Base-by-base conservation (phyloP, 2,797 vertebrate species). In the Netta rufina region DNA sequence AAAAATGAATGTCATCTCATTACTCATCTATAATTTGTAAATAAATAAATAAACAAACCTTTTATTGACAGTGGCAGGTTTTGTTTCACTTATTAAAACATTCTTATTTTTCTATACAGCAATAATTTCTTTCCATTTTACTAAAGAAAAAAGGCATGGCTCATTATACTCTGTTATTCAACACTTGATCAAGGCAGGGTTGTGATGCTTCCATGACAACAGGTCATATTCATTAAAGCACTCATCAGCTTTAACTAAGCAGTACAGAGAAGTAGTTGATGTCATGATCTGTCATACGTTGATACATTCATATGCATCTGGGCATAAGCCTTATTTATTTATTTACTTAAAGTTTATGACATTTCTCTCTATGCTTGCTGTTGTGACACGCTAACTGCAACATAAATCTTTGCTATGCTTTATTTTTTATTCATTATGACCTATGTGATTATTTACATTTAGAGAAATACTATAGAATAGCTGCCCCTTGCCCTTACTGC, bases 11-110 rank as follows among this genome's bases (percentile, higher is more conserved):
- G 74, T 28, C 14, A 69, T 61, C 65, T 90, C 17, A 27, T 93
- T 95, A 77, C 21, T 87, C 38, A 94, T 89, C 86, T 94, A 74
- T 86, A 79, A 80, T 69, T 87, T 69, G 24, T 45, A 41, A 21
- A 60, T 66, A 17, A 11, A 66, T 69, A 36, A 43, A 53, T n/a
- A 70, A 87, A 78, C 39, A 61, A 64, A 84, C 16, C 25, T 54
- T 38, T 78, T 61, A 18, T 66, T 41, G 14, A 18, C 27, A 67
- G 74, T 49, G 53, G n/a, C 8, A 77, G 49, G 19, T 82, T 97
- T 88, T 69, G 75, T 84, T 87, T 96, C 30, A 93, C 12, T 81
- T 60, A 67, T 80, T 79, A 86, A 89, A 91, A 65, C 77, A 87
- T 38, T 77, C 2, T 1, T 36, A 7, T 84, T 86, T 76, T 75